phyloP scores from a whole-genome alignment of 2,797 vertebrate species.

The Steatocranus sp. region DNA sequence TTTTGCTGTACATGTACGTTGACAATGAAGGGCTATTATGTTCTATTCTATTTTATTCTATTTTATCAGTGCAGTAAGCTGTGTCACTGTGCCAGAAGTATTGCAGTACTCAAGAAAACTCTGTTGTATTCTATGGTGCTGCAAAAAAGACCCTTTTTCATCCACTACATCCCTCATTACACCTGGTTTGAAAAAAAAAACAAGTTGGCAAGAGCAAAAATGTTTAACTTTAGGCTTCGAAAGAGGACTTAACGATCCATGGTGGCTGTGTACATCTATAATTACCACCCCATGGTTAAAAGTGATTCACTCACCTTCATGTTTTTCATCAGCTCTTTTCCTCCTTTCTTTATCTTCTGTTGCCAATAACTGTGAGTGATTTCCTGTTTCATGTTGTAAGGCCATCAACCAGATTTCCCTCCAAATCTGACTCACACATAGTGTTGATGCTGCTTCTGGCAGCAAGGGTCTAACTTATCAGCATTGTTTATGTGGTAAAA shows the following conservation, averaged over 20 bases:
- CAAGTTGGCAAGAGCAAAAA: background rate
- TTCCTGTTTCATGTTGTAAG: background rate
- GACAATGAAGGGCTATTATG: fast-evolving
- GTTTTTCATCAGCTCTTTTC: background rate
- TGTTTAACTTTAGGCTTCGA: fast-evolving
- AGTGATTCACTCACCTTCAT: background rate
- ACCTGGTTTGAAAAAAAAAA: background rate
- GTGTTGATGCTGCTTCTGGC: background rate
- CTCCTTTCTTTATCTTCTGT: background rate
- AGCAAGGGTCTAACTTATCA: background rate
- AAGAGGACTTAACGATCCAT: background rate
- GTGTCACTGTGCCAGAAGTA: background rate
- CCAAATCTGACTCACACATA: background rate
- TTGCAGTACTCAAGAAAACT: background rate
- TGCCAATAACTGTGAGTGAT: background rate
- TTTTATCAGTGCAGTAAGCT: background rate
- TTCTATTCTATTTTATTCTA: background rate
- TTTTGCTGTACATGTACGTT: fast-evolving
- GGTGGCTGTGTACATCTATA: background rate
- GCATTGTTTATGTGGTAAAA: background rate
- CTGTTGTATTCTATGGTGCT: background rate
- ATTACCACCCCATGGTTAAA: background rate
- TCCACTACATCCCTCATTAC: background rate
- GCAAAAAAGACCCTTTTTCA: background rate
- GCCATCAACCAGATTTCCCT: background rate